phyloP scores from a whole-genome alignment of 2,113 vertebrate species.

The Halcyon senegalensis region DNA sequence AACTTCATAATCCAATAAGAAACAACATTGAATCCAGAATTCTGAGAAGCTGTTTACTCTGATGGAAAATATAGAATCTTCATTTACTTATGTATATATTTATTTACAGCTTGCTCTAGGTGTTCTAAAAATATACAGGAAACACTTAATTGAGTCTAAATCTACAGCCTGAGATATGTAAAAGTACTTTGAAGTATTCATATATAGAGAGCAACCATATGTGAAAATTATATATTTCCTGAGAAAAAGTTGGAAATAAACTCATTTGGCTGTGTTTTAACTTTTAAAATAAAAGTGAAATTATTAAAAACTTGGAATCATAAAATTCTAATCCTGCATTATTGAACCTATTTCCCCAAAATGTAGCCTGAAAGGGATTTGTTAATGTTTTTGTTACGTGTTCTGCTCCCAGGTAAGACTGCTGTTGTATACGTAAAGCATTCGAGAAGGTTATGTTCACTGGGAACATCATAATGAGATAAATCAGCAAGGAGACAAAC shows the following conservation, averaged over 20 bases:
- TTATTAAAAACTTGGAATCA: not conserved
- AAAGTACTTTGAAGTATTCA: not conserved
- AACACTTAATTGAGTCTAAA: not conserved
- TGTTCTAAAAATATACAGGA: not conserved
- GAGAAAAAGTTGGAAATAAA: constrained; percentile 1
- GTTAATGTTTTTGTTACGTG: not conserved
- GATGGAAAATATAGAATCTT: not conserved
- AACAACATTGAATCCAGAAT: not conserved
- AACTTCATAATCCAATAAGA: not conserved
- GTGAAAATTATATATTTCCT: not conserved
- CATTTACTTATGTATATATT: not conserved
- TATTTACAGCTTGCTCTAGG: not conserved
- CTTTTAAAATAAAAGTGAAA: constrained; percentile 21
- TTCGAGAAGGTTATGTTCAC: constrained; percentile 8
- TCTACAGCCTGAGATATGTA: not conserved
- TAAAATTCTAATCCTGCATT: not conserved
- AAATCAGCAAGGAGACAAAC: constrained; percentile 60
- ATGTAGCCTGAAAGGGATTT: not conserved
- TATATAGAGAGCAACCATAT: not conserved
- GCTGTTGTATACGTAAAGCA: constrained; percentile 7
- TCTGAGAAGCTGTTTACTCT: not conserved
- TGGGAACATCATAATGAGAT: constrained; percentile 45
- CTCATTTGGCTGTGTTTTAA: not conserved
- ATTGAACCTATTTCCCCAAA: constrained; percentile 15
- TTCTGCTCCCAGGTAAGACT: constrained; percentile 16